Conservation (phyloP, 2,113 vertebrate genomes). For the Lepus europaeus region DNA sequence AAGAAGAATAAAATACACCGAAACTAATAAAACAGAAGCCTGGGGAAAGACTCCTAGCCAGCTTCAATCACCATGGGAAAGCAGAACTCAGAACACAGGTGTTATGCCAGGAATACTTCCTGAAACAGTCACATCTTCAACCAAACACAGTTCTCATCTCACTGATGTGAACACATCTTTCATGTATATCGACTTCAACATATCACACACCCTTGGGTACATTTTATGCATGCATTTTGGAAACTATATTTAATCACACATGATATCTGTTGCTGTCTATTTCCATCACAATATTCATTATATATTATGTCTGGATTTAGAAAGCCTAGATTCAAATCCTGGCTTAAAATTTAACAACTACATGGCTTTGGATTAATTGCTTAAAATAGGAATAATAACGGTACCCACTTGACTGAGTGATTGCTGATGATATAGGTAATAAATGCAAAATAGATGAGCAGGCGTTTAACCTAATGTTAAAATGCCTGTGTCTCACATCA, state of each 20-base stretch:
- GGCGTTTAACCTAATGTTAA: too few relatives aligned
- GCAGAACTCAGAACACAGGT: neutral
- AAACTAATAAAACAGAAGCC: neutral
- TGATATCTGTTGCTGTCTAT: neutral
- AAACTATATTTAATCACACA: neutral
- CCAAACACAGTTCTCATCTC: neutral
- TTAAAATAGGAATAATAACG: neutral
- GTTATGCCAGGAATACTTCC: neutral
- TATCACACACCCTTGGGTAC: neutral
- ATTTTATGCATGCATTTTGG: neutral
- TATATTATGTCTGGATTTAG: neutral
- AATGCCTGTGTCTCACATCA: too few relatives aligned
- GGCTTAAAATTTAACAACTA: neutral
- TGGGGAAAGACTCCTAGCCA: neutral
- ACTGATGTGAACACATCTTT: neutral
- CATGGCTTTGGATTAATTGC: neutral
- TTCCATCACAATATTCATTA: neutral
- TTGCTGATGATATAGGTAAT: neutral
- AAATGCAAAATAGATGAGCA: too few relatives aligned
- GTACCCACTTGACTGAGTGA: neutral
- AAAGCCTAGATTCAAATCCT: slow-evolving; percentile 35
- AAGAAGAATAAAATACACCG: neutral
- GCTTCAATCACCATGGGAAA: neutral
- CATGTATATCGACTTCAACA: neutral
- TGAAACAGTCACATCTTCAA: neutral